Percentiles rank a stretch among this genome's conserved stretches.
Evolutionary conservation across 2,888 invertebrate species (phyloP).

Genomic region (Eucriotettix oculatus): DNA sequence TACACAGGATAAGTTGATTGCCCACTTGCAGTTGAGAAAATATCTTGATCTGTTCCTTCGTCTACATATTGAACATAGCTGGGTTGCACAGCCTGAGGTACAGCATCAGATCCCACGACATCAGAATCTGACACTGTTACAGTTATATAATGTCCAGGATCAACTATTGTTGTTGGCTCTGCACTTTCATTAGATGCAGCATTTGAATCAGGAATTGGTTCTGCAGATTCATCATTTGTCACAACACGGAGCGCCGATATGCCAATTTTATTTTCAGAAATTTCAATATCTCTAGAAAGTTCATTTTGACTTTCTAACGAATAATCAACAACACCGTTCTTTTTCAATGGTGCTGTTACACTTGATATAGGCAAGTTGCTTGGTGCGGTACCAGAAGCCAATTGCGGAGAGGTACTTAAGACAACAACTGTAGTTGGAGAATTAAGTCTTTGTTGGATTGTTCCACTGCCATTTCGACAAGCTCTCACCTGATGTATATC

Average conservation of each 20-base stretch:
- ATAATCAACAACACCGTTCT: neutral
- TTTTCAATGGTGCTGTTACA: neutral
- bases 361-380: neutral
- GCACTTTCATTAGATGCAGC: neutral
- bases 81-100: neutral
- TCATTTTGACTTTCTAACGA: neutral
- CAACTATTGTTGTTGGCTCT: neutral
- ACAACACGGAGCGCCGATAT: neutral
- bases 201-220: neutral
- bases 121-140: neutral
- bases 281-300: neutral
- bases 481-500: neutral
- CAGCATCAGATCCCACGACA: neutral
- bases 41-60: neutral
- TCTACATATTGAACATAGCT: neutral
- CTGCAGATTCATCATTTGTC: neutral
- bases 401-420: neutral
- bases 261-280: neutral
- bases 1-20: neutral
- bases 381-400: neutral
- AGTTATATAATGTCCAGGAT: neutral
- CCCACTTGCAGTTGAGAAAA: neutral
- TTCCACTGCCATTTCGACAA: neutral
- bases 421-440: neutral
- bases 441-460: neutral